Conservation (phyloP, 2,888 invertebrate species). For the Pachymerium ferrugineum region DNA sequence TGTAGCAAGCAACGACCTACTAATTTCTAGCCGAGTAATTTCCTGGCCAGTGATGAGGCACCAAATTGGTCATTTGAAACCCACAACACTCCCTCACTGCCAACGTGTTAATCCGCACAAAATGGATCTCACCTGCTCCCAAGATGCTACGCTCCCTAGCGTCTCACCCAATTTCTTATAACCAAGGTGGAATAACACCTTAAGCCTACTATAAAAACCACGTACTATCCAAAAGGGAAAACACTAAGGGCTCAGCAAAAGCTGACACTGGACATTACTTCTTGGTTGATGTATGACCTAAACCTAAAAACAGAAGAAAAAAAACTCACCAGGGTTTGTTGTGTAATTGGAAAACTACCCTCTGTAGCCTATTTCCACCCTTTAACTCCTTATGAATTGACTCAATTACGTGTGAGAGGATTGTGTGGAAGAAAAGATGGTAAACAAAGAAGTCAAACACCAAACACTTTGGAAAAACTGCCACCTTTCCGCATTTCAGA, state of each 20-base stretch:
- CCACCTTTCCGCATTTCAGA: too few relatives aligned
- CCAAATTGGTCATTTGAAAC: constrained; percentile 2
- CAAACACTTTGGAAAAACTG: too few relatives aligned
- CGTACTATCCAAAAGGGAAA: neutral
- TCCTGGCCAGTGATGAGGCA: neutral
- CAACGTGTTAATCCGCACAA: neutral
- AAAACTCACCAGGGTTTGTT: neutral
- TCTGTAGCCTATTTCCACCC: neutral
- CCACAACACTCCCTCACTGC: neutral
- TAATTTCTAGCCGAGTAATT: neutral
- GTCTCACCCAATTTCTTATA: neutral
- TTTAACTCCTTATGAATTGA: too few relatives aligned
- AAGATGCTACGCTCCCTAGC: constrained; percentile 2
- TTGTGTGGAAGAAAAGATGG: too few relatives aligned
- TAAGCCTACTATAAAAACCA: constrained; percentile 2
- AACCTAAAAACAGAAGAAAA: neutral
- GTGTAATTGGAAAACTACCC: neutral
- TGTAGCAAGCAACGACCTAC: neutral
- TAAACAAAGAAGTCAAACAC: too few relatives aligned
- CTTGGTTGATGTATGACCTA: neutral
- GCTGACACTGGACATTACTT: neutral
- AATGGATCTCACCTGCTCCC: constrained; percentile 2
- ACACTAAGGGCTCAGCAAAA: neutral
- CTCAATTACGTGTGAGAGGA: too few relatives aligned
- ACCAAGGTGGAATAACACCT: neutral